phyloP scores from a whole-genome alignment of 2,113 vertebrate species.

The Pelecanus crispus region DNA sequence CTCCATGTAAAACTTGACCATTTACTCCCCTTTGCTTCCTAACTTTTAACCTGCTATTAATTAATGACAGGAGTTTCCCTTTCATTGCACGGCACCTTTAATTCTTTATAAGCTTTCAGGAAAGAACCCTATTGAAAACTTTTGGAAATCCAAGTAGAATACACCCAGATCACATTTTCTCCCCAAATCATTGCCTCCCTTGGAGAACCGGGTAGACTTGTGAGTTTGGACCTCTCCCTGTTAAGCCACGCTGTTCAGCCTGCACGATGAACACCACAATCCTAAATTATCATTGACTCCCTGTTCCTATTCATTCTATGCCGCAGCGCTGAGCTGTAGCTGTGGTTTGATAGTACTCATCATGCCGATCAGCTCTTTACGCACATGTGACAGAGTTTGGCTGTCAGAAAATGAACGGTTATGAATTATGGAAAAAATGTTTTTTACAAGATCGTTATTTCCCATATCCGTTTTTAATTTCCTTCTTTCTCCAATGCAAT shows the following conservation, averaged over 20 bases:
- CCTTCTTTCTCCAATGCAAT: neutral
- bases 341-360: neutral
- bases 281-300: neutral
- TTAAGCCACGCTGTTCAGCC: neutral
- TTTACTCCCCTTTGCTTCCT: neutral
- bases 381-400: accelerated
- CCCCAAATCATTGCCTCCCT: neutral
- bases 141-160: neutral
- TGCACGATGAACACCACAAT: neutral
- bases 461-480: neutral
- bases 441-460: neutral
- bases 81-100: neutral
- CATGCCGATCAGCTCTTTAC: neutral
- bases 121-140: neutral
- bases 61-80: neutral
- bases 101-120: neutral
- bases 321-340: neutral
- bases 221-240: neutral
- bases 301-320: neutral
- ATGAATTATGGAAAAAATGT: neutral
- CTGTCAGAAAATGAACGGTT: neutral
- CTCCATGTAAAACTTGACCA: neutral
- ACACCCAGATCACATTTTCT: neutral
- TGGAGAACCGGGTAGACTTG: neutral
- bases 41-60: neutral